Percentiles rank a stretch among this genome's conserved stretches.
Evolutionary conservation across 2,797 vertebrate species (phyloP).

Genomic region (Muscicapa striata): DNA sequence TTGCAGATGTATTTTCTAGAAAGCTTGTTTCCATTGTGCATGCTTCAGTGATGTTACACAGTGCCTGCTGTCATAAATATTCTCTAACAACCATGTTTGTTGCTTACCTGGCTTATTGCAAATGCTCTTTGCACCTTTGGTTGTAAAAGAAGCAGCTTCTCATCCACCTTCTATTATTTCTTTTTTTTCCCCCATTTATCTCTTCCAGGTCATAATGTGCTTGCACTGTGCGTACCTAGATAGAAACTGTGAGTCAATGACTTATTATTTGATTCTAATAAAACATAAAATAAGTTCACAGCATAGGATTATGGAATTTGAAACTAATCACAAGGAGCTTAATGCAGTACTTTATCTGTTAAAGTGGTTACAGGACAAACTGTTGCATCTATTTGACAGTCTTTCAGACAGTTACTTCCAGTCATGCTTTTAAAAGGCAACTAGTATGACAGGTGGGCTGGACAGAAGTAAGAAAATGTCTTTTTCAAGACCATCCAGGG

Average conservation of each 20-base stretch:
- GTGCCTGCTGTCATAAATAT: slow-evolving; percentile 66
- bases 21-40: slow-evolving; percentile 47
- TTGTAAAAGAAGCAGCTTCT: slow-evolving; percentile 63
- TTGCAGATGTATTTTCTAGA: slow-evolving; percentile 57
- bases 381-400: neutral
- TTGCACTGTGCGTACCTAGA: slow-evolving; percentile 41
- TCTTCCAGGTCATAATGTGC: slow-evolving; percentile 59
- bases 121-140: slow-evolving; percentile 45
- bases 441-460: neutral
- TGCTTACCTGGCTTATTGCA: slow-evolving; percentile 67
- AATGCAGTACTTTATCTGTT: neutral
- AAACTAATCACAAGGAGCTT: neutral
- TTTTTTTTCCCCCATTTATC: neutral
- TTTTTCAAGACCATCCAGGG: neutral
- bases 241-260: slow-evolving; percentile 24
- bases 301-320: neutral
- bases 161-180: slow-evolving; percentile 46
- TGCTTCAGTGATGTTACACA: slow-evolving; percentile 57
- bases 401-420: neutral
- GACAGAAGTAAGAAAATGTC: neutral
- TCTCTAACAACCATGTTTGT: slow-evolving; percentile 53
- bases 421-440: neutral
- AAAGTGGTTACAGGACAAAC: neutral
- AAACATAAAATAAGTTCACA: slow-evolving; percentile 12
- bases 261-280: slow-evolving; percentile 18